Conservation (phyloP, 2,797 vertebrate genomes). For the Falco novaeseelandiae region DNA sequence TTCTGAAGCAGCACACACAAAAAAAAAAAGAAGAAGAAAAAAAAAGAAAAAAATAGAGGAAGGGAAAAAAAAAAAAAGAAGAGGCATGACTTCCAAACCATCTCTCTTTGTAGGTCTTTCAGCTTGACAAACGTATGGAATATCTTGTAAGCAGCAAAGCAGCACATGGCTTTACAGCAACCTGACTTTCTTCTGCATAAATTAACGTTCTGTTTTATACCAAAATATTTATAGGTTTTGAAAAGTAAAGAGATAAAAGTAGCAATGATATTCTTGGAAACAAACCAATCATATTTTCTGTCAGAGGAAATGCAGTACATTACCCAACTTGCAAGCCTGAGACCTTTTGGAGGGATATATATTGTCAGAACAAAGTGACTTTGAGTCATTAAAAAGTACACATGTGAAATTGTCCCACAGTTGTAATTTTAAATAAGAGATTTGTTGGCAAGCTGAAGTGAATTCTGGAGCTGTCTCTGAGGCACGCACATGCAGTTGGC, state of each 20-base stretch:
- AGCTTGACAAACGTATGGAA: neutral
- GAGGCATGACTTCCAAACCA: neutral
- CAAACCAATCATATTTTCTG: neutral
- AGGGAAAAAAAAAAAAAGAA: neutral
- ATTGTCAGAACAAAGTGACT: conserved; percentile 25
- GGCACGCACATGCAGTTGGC: neutral
- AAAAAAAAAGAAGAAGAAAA: neutral
- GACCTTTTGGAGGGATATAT: neutral
- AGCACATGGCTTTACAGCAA: neutral
- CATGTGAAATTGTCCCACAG: conserved; percentile 9
- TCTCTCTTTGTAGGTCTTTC: neutral
- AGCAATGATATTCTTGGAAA: neutral
- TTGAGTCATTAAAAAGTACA: conserved; percentile 11
- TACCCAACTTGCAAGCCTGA: neutral
- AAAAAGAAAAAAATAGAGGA: fast-evolving
- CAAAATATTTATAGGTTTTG: conserved; percentile 20
- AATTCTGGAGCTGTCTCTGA: neutral
- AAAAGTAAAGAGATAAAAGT: neutral
- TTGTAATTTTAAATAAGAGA: conserved; percentile 27
- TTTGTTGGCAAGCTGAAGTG: conserved; percentile 11
- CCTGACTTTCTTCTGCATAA: neutral
- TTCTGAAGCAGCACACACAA: neutral
- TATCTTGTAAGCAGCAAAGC: neutral
- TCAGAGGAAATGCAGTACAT: neutral
- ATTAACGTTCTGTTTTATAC: neutral